Evolutionary conservation across 2,113 vertebrate genomes (phyloP), one percentile per base, ranked within the genome.

Genomic region (Ailuropoda melanoleuca): DNA sequence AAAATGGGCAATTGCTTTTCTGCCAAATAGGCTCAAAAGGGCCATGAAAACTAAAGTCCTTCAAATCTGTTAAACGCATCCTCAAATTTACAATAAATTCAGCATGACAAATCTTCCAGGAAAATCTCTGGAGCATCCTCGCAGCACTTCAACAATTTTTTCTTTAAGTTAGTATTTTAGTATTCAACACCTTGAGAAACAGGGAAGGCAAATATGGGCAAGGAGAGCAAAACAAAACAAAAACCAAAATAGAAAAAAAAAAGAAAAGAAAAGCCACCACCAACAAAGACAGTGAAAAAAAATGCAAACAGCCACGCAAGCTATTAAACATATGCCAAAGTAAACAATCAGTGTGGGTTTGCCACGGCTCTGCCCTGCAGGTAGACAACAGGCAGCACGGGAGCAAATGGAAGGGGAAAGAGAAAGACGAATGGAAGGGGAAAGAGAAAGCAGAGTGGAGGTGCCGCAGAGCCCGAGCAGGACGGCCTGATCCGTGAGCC

Each of bases 251-350:
- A 97, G 97, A 60, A 89, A 89, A 92, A 95, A 91, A 93, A 93
- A 97, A 97, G 94, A 93, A 97, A 97, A 82, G 58, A 78, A 94
- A 92, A 89, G 72, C 84, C 97, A 95, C 26, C 75, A 96, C 29
- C n/a, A 92, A 98, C 96, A 98, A 98, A 98, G 97, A 97, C 98
- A 98, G 95, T 90, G 64, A 62, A 19, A 26, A 72, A 58, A 75
- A 92, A 93, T 78, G 96, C 95, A 97, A 98, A 98, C 97, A 98
- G 98, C 97, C 98, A 98, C 97, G 88, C 97, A 64, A 99, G 98
- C 98, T 98, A 99, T 98, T 98, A 98, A 98, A 96, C 98, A 98
- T 98, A 98, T 98, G 98, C 98, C 98, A 98, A 99, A 99, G 98
- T 98, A 98, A 99, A 99, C 99, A 99, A 98, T 98, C 86, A 94